These are phyloP conservation scores for Lepidocyrtinus sp. DNA, from an alignment of 2,888 invertebrate genomes.

Conservation along the genomic window DNA sequence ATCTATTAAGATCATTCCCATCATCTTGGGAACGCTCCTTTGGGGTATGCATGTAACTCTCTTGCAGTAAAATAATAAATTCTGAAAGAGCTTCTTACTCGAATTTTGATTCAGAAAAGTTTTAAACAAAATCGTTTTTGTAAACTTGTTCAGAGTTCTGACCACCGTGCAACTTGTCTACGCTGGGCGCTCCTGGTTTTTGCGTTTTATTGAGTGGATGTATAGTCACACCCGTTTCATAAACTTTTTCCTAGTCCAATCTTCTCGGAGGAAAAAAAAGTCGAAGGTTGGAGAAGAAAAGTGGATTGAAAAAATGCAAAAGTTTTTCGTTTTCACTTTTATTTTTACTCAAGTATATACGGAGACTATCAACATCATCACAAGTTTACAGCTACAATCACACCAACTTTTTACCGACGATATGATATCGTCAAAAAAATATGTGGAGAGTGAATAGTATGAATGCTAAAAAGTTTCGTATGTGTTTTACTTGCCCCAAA, in stretches of 20 bases:
- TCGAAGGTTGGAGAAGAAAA: constrained; percentile 27
- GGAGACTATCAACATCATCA: neutral
- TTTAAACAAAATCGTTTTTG: too few species aligned
- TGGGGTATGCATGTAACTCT: too few species aligned
- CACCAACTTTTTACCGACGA: constrained; percentile 1
- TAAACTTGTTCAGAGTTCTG: too few species aligned
- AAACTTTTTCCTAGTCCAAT: constrained; percentile 26
- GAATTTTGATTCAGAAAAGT: too few species aligned
- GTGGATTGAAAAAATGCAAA: constrained; percentile 41
- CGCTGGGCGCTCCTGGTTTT: neutral
- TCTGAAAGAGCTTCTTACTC: too few species aligned
- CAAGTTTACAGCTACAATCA: constrained; percentile 12
- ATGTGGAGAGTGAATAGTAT: constrained; percentile 41
- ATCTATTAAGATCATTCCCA: too few species aligned
- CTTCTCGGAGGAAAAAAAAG: neutral
- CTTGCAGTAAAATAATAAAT: too few species aligned
- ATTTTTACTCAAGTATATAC: constrained; percentile 22
- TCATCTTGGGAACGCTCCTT: too few species aligned
- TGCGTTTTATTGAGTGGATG: neutral
- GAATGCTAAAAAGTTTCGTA: constrained; percentile 48
- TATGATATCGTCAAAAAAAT: neutral
- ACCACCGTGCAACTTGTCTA: neutral
- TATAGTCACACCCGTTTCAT: neutral
- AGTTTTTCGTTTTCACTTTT: constrained; percentile 15
- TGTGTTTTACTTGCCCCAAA: constrained; percentile 23